Evolutionary conservation across 2,113 vertebrate species (phyloP).

Genomic region (Oxyruncus cristatus): DNA sequence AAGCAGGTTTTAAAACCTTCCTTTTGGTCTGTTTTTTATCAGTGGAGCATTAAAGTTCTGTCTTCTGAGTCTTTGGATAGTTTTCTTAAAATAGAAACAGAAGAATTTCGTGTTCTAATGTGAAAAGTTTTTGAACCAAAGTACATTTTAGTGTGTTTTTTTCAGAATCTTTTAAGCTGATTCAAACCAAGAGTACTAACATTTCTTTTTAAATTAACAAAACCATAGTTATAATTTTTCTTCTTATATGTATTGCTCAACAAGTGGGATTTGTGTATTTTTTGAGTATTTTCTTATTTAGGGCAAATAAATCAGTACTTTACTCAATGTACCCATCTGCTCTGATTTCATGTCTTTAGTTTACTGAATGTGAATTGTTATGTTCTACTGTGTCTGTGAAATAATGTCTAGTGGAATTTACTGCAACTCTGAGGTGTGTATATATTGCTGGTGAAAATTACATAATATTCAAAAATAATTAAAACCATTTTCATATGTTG

Average conservation of each 20-base stretch:
- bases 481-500: neutral
- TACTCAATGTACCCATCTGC: neutral
- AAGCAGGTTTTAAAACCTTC: neutral
- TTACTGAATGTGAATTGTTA: neutral
- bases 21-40: neutral
- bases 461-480: neutral
- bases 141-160: neutral
- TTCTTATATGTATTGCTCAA: neutral
- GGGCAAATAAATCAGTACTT: neutral
- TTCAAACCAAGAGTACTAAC: neutral
- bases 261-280: neutral
- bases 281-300: neutral
- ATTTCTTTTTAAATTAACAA: neutral
- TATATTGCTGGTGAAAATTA: neutral
- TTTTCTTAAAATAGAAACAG: neutral
- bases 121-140: neutral
- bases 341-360: neutral
- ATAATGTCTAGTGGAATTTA: neutral
- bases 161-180: neutral
- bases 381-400: neutral
- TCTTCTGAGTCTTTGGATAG: neutral
- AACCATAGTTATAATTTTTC: neutral
- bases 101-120: accelerated
- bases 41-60: neutral
- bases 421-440: neutral